These are phyloP conservation scores for Gnatocerus cornutus DNA, from an alignment of 2,888 invertebrate species.

Conservation along the genomic window DNA sequence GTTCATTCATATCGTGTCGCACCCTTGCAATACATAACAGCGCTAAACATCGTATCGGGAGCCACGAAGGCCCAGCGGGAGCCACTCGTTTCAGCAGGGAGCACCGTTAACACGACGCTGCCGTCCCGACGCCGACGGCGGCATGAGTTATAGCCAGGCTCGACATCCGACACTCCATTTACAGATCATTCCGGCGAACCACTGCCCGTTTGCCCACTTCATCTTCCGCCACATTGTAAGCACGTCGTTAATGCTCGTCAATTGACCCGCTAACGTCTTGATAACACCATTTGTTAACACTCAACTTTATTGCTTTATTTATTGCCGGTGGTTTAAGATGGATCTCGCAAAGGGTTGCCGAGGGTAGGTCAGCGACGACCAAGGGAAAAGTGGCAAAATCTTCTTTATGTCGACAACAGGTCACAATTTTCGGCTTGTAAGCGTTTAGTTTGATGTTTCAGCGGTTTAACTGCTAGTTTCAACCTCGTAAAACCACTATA, in stretches of 20 bases:
- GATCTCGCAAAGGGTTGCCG: not conserved
- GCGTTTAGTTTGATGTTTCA: no score
- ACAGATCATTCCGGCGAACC: conserved; percentile 75
- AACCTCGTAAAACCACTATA: no score
- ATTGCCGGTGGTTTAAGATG: conserved; percentile 52
- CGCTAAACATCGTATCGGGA: conserved; percentile 65
- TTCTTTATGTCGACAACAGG: no score
- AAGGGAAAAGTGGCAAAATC: not conserved
- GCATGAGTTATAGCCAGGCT: conserved; percentile 73
- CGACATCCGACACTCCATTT: conserved; percentile 74
- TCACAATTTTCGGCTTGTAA: no score
- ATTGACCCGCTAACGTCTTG: conserved; percentile 68
- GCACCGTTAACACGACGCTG: conserved; percentile 63
- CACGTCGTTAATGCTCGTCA: conserved; percentile 67
- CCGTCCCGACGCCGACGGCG: conserved; percentile 67
- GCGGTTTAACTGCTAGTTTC: no score
- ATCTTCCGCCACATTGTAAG: conserved; percentile 68
- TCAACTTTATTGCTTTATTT: conserved; percentile 66
- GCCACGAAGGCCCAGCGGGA: conserved; percentile 65
- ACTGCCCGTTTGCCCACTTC: conserved; percentile 72
- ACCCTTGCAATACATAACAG: conserved; percentile 58
- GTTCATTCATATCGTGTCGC: conserved; percentile 55
- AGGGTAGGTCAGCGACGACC: not conserved
- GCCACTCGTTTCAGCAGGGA: conserved; percentile 64
- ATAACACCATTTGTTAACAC: conserved; percentile 67